A percentile compares a stretch with the other conserved stretches of the same genome.
phyloP scores from a whole-genome alignment of 2,888 invertebrate species.

The Syrphus vitripennis region DNA sequence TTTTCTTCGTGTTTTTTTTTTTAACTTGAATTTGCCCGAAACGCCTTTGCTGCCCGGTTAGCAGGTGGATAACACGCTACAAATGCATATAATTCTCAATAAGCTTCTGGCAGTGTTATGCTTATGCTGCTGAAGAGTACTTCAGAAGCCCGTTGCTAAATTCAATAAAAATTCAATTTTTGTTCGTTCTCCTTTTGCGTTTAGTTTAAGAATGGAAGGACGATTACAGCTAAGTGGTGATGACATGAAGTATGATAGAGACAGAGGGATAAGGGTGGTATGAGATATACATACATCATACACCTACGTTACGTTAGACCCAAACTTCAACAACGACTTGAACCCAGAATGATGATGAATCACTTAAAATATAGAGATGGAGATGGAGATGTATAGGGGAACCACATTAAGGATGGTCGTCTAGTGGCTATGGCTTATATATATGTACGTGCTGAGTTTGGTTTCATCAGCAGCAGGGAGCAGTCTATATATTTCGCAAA shows the following conservation, averaged over 20 bases:
- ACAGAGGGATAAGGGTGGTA: neutral
- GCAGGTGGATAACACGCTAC: conserved; percentile 66
- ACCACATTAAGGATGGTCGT: conserved; percentile 67
- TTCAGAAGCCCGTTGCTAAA: conserved; percentile 54
- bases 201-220: conserved; percentile 34
- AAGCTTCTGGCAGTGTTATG: conserved; percentile 57
- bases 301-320: neutral
- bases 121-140: conserved; percentile 46
- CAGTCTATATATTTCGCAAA: neutral
- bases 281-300: neutral
- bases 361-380: conserved; percentile 65
- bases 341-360: conserved; percentile 63
- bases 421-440: conserved; percentile 55
- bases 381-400: too few species aligned
- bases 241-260: conserved; percentile 51
- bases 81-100: conserved; percentile 69
- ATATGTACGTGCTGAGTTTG: conserved; percentile 57
- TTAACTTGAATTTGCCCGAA: neutral
- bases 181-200: conserved; percentile 26
- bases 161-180: conserved; percentile 60
- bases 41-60: conserved; percentile 36
- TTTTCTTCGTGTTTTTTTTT: conserved; percentile 16
- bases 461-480: conserved; percentile 13
- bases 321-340: conserved; percentile 49
- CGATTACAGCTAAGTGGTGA: conserved; percentile 64